Evolutionary conservation across 2,113 vertebrate genomes (phyloP), one percentile per base, ranked within the genome.

Genomic region (Passer montanus): DNA sequence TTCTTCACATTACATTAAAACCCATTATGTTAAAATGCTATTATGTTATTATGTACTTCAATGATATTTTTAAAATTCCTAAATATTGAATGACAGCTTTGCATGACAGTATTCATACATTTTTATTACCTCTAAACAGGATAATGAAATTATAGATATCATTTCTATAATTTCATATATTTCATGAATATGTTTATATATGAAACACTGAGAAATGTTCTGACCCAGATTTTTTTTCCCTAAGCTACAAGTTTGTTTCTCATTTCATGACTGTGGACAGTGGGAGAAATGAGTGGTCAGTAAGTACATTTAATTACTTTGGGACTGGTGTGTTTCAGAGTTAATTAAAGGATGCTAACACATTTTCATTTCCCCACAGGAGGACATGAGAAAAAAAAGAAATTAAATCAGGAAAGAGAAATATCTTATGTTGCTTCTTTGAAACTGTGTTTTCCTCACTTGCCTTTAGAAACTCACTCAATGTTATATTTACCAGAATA

Each of bases 231-330:
- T 27, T 52, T 43, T 84, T 80, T 95, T 39, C 8, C 12, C 62
- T 75, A 72, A 94, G 10, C 37, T 53, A 91, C 68, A 60, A 39
- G 23, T 49, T 35, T 41, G 8, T 55, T 91, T 89, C 24, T 68
- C 19, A 74, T 72, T 94, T 90, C 68, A 59, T n/a, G 66, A 50
- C 35, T 56, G 16, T 33, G 28, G 24, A 69, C 12, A 28, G 10
- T 31, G 15, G 10, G 15, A 75, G n/a, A 92, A 96, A 91, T 43
- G 23, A 55, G 50, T 86, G 43, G 75, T 19, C 95, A 56, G 41
- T 22, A 59, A 59, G 27, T 78, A 22, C 11, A 84, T 93, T 75
- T 90, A 94, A 91, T 89, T 94, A 95, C 44, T 95, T 62, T 7
- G 26, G 18, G 37, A 53, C 8, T 58, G 37, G 3, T 76, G 22